Conservation (phyloP, 2,888 invertebrate genomes). For the Eutolmus rufibarbis region DNA sequence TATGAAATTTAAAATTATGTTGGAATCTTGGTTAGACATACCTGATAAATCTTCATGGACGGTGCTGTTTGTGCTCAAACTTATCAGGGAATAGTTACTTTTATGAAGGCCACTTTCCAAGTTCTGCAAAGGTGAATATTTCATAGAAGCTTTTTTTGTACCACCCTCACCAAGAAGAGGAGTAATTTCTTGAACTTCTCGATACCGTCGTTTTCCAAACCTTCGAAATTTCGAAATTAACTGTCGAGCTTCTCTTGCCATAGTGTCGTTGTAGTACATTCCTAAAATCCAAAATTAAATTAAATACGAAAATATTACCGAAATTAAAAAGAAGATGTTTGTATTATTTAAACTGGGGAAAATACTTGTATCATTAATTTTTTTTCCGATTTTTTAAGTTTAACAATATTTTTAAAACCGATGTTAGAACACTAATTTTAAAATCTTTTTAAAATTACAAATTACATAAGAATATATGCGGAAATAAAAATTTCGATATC, state of each 20-base stretch:
- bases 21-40: background rate
- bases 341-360: too few species aligned
- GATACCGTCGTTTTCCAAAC: slow-evolving; percentile 66
- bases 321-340: too few species aligned
- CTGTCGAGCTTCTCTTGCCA: slow-evolving; percentile 66
- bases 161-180: background rate
- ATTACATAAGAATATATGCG: too few species aligned
- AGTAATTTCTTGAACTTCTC: slow-evolving; percentile 57
- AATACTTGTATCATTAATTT: too few species aligned
- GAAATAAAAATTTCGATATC: too few species aligned
- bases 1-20: too few species aligned
- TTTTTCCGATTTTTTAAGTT: too few species aligned
- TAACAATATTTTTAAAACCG: too few species aligned
- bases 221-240: slow-evolving; percentile 63
- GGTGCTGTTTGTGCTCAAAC: background rate
- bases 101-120: background rate
- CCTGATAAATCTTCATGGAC: background rate
- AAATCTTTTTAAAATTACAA: too few species aligned
- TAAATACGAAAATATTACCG: background rate
- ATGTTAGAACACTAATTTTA: too few species aligned
- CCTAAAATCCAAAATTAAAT: slow-evolving; percentile 66
- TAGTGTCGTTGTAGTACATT: slow-evolving; percentile 71
- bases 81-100: background rate
- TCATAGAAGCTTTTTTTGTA: background rate
- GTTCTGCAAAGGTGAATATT: background rate